phyloP scores from a whole-genome alignment of 2,888 invertebrate genomes.

The Salpingus planirostris region DNA sequence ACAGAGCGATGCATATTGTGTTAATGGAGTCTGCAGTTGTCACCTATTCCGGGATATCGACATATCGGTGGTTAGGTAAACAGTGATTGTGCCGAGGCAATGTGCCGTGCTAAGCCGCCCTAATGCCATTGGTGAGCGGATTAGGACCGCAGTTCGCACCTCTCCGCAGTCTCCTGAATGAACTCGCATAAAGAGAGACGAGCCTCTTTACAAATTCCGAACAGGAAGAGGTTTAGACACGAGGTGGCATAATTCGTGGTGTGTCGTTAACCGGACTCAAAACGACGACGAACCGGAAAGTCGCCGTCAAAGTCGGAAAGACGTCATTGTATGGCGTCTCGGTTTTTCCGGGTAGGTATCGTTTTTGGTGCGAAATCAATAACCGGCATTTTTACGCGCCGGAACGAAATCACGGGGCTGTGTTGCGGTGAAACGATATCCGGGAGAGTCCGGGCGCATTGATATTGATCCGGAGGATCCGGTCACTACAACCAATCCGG shows the following conservation, averaged over 20 bases:
- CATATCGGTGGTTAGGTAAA: slow-evolving; percentile 38
- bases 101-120: slow-evolving; percentile 36
- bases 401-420: no score
- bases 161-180: no score
- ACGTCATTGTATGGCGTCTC: no score
- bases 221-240: slow-evolving; percentile 35
- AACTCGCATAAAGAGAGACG: no score
- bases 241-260: no score
- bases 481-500: slow-evolving; percentile 37
- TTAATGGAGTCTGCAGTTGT: slow-evolving; percentile 28
- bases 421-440: slow-evolving; percentile 30
- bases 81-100: slow-evolving; percentile 38
- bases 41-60: slow-evolving; percentile 31
- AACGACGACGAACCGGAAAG: no score
- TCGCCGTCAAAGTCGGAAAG: no score
- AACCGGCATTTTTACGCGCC: no score
- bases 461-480: slow-evolving; percentile 42
- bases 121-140: slow-evolving; percentile 36
- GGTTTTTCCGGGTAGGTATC: no score
- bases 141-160: slow-evolving; percentile 36
- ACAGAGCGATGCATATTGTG: slow-evolving; percentile 25
- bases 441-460: slow-evolving; percentile 36
- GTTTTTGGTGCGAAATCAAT: no score
- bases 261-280: no score
- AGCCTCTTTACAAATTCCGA: slow-evolving; percentile 23